Conservation (phyloP, 2,797 vertebrate species). For the Darevskia mixta region DNA sequence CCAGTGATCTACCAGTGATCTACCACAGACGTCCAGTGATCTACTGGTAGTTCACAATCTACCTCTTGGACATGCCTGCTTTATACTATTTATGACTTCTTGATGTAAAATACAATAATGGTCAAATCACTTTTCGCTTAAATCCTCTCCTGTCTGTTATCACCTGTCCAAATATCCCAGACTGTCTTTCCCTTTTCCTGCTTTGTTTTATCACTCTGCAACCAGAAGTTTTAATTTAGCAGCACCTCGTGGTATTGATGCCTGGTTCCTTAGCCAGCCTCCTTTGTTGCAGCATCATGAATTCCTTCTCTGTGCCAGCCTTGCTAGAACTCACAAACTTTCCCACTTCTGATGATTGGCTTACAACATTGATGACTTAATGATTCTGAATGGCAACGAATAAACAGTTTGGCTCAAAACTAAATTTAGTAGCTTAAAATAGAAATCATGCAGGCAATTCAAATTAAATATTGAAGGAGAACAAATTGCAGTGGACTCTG, state of each 20-base stretch:
- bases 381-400: not conserved
- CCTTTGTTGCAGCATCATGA: not conserved
- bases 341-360: not conserved
- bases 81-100: not conserved
- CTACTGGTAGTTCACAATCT: no score
- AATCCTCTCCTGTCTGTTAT: conserved; percentile 7
- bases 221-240: conserved; percentile 22
- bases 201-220: conserved; percentile 23
- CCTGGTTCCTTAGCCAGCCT: conserved; percentile 10
- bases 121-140: not conserved
- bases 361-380: not conserved
- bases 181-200: not conserved
- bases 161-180: conserved; percentile 29
- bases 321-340: not conserved
- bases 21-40: no score
- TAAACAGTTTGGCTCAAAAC: not conserved
- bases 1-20: no score
- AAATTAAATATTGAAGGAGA: not conserved
- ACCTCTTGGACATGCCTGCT: no score
- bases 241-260: not conserved
- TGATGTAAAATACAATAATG: not conserved
- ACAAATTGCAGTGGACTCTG: not conserved
- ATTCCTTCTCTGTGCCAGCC: not conserved
- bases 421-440: not conserved
- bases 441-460: not conserved